Base-by-base conservation (phyloP, 2,888 invertebrate species). In the Lasioglossum oenotherae region DNA sequence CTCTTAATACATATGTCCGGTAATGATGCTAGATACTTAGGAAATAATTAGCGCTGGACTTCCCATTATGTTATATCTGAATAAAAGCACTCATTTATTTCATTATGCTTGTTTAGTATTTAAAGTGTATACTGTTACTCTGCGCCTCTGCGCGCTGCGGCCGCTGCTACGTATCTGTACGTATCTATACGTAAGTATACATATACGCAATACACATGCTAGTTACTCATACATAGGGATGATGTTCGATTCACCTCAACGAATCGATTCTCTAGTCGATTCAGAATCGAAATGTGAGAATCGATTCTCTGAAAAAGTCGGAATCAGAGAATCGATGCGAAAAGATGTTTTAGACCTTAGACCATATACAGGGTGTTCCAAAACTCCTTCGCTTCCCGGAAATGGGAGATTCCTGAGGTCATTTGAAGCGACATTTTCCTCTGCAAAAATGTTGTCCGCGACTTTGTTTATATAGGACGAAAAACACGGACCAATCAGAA, bases 81-180 rank as follows among this genome's bases (percentile, higher is more conserved):
- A 83, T 74, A 46, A 73, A 87, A 87, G 57, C 81, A 67, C 72
- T 73, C 81, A 84, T 81, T 82, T 81, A 67, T 75, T 83, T 86
- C 57, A 64, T 67, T 82, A 74, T 75, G 69, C 85, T 87, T 84
- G 78, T 87, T 80, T 83, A 76, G 80, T 86, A n/a, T n/a, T n/a
- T n/a, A 74, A 83, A 85, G 84, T 87, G 69, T 82, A 79, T 73
- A 80, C 77, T 86, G 81, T 74, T 88, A 53, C 49, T 64, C 31
- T 31, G 6, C 53, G 53, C 53, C 31, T 31, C 31, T 31, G 31
- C 31, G 31, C 31, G 31, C 31, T 31, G 31, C 31, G 1, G 31
- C 31, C 31, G 31, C 31, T 53, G 10, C 53, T 53, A 53, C 53
- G 53, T 53, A n/a, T 3, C 10, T 3, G 16, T 46, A 46, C 44